A percentile compares a stretch with the other conserved stretches of the same genome.
Conservation (phyloP, 2,113 vertebrate genomes). For the Australoheros scitulus region DNA sequence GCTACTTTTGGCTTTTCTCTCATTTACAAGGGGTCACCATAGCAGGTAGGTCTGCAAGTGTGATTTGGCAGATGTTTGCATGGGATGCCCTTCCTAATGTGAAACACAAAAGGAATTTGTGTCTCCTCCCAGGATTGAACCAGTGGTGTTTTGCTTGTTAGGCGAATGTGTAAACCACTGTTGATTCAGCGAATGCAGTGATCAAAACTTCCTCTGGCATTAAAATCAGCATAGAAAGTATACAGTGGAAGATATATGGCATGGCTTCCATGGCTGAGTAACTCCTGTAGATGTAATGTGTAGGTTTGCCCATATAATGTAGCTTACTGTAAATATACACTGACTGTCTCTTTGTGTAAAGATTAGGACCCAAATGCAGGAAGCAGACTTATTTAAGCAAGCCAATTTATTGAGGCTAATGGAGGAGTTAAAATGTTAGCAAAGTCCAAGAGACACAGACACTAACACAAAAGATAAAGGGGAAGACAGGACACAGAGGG, state of each 20-base stretch:
- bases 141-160: not conserved
- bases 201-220: not conserved
- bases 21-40: too few species aligned
- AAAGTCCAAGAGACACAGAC: not conserved
- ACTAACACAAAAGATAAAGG: not conserved
- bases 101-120: not conserved
- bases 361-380: not conserved
- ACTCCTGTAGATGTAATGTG: not conserved
- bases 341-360: not conserved
- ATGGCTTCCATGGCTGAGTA: not conserved
- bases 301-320: not conserved
- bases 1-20: too few species aligned
- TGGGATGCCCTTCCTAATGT: not conserved
- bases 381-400: not conserved
- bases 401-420: not conserved
- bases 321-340: not conserved
- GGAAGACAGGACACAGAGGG: not conserved
- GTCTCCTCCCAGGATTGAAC: not conserved
- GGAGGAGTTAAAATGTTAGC: not conserved
- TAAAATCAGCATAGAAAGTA: not conserved
- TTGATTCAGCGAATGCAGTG: not conserved
- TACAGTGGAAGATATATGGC: not conserved
- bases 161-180: fast-evolving
- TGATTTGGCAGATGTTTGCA: not conserved
- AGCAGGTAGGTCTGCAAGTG: not conserved